Evolutionary conservation across 2,888 invertebrate species (phyloP).

Genomic region (Steinernema carpocapsae): DNA sequence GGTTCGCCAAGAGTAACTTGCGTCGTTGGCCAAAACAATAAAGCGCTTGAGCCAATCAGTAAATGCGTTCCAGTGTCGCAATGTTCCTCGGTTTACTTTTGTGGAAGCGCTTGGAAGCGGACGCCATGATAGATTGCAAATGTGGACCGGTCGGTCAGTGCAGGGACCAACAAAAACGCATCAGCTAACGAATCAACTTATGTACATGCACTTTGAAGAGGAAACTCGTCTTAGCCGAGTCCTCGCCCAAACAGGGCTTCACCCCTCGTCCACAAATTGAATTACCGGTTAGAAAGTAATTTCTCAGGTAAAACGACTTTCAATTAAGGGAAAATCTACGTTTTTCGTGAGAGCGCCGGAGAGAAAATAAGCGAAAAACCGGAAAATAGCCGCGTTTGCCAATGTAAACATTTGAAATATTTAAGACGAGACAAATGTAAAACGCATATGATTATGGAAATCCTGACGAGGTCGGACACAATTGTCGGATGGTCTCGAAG

Average conservation of each 20-base stretch:
- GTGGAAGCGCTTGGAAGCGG: not conserved
- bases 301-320: conserved; percentile 19
- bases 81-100: not conserved
- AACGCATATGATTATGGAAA: conserved; percentile 29
- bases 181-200: conserved; percentile 1
- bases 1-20: conserved; percentile 2
- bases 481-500: conserved; percentile 35
- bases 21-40: conserved; percentile 15
- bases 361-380: not conserved
- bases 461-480: conserved; percentile 16
- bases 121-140: not conserved
- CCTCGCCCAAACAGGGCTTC: not conserved
- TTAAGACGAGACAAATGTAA: conserved; percentile 15
- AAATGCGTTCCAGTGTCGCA: conserved; percentile 10
- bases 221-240: not conserved
- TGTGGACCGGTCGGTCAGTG: not conserved
- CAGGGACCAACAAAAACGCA: not conserved
- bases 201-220: conserved; percentile 15
- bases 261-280: conserved; percentile 13
- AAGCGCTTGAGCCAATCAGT: conserved; percentile 28
- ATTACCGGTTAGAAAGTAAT: conserved; percentile 30
- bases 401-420: not conserved
- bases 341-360: not conserved
- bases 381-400: not conserved
- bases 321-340: not conserved